A percentile compares a stretch with the other conserved stretches of the same genome.
These are phyloP conservation scores for Ataeniobius toweri DNA, from an alignment of 2,797 vertebrate species.

Conservation along the genomic window DNA sequence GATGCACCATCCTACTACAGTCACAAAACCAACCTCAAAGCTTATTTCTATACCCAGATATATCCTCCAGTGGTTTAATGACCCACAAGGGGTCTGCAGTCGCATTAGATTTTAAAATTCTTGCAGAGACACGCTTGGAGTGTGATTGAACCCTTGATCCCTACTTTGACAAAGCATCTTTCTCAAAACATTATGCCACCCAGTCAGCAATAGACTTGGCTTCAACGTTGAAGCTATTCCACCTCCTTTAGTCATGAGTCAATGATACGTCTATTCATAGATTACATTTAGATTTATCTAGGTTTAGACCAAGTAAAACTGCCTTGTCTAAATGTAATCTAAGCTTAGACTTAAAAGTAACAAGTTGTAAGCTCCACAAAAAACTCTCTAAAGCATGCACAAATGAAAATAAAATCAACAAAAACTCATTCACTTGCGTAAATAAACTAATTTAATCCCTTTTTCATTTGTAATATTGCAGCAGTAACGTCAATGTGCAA, in stretches of 20 bases:
- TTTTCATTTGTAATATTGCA: background rate
- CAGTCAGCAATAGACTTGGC: background rate
- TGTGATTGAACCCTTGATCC: background rate
- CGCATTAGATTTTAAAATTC: too few species aligned
- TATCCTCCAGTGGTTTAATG: background rate
- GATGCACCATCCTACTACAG: background rate
- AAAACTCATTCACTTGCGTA: background rate
- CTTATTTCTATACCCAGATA: too few species aligned
- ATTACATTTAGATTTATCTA: background rate
- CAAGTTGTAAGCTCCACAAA: too few species aligned
- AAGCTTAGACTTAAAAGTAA: too few species aligned
- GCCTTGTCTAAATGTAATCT: too few species aligned
- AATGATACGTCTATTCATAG: background rate
- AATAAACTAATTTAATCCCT: background rate
- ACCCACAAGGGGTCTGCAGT: too few species aligned
- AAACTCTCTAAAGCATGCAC: too few species aligned
- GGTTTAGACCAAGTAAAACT: too few species aligned
- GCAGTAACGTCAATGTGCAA: background rate
- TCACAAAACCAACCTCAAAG: background rate
- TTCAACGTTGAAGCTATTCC: background rate
- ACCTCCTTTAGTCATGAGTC: background rate
- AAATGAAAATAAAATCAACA: background rate
- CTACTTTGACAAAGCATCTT: background rate
- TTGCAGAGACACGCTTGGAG: background rate
- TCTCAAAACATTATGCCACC: background rate